A percentile compares a stretch with the other conserved stretches of the same genome.
Evolutionary conservation across 2,888 invertebrate species (phyloP).

Genomic region (Adelognathus sp.): DNA sequence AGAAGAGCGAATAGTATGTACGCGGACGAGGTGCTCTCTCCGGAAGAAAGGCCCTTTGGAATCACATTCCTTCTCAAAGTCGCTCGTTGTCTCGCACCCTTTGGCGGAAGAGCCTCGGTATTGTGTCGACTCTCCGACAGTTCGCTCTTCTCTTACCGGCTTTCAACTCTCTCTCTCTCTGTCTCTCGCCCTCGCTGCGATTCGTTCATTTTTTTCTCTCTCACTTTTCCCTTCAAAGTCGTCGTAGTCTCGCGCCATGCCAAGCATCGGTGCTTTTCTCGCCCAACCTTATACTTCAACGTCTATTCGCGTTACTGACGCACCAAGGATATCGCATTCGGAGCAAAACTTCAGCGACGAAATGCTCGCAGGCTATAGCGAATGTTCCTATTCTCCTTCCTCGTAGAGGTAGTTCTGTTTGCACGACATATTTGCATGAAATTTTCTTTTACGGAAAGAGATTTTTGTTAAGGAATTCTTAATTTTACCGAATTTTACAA

Average conservation of each 20-base stretch:
- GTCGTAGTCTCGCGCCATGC: conserved; percentile 40
- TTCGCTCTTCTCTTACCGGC: conserved; percentile 59
- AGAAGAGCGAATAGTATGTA: no score
- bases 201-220: conserved; percentile 14
- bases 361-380: background rate
- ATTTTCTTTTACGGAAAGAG: no score
- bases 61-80: conserved; percentile 67
- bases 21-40: conserved; percentile 43
- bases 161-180: conserved; percentile 54
- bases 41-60: conserved; percentile 65
- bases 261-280: conserved; percentile 50
- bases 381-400: background rate
- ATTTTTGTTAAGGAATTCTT: no score
- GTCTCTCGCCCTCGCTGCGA: conserved; percentile 9
- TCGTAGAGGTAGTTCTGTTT: no score
- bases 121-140: conserved; percentile 67
- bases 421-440: no score
- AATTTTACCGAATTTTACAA: no score
- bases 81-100: conserved; percentile 65
- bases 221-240: conserved; percentile 49
- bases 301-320: conserved; percentile 40
- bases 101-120: conserved; percentile 64
- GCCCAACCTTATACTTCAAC: conserved; percentile 2
- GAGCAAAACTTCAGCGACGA: background rate
- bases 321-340: background rate